Base-by-base conservation (phyloP, 2,888 invertebrate species). In the Lithophane socia region DNA sequence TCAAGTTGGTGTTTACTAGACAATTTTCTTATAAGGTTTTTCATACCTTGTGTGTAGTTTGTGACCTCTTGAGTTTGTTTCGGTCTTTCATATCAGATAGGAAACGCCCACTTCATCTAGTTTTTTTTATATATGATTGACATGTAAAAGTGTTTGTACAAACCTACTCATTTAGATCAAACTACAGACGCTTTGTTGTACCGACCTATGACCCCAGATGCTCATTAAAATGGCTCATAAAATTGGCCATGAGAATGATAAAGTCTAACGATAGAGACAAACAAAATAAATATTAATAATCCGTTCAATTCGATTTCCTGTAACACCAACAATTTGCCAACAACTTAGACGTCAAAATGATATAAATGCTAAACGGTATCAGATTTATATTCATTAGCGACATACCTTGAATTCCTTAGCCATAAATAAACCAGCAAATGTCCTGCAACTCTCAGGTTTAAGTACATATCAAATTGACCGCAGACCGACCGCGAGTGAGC, bases 381-480 rank as follows among this genome's bases (percentile, higher is more conserved):
- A 78, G 75, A 78, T 84, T 84, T 83, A 78, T 82, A 60, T 56
- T 68, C 56, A 73, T 85, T 82, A 82, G 74, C 74, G 21, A 68
- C 78, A 86, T 84, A 66, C 68, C 64, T 66, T 24, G 65, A 82
- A 84, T 82, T 21, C 64, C 68, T 78, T 61, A 7, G 68, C 75
- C 44, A 73, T 78, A 84, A 84, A 82, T 82, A 73, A 78, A 73
- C 63, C 52, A 70, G 60, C 63, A 60, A 85, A 72, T 81, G 8
- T 3, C 42, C n/a, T 42, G 71, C 83, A 76, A 70, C 58, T 79
- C 75, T 78, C 29, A 58, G 68, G 72, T 76, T 69, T 74, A 74
- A 83, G 86, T 80, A 86, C 76, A 77, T 78, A 80, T 80, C 73
- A 67, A 78, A 68, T 75, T 72, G 78, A 84, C 85, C 85, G 76